A percentile compares a stretch with the other conserved stretches of the same genome.
These are phyloP conservation scores for Eonycteris spelaea DNA, from an alignment of 2,113 vertebrate genomes.

Conservation along the genomic window DNA sequence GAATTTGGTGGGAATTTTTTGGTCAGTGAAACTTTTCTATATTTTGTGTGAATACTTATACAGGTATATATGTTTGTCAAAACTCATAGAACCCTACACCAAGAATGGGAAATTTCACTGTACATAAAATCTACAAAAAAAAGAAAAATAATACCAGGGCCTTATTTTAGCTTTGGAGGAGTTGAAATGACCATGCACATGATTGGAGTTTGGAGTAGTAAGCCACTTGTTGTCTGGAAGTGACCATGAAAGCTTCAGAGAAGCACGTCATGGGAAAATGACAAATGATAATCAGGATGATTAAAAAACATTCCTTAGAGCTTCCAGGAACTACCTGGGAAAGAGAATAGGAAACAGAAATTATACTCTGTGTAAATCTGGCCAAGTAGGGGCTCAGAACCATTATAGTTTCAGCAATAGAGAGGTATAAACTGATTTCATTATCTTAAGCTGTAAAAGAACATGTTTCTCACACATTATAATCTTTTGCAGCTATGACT, in stretches of 20 bases:
- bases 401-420: background rate
- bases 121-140: background rate
- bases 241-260: background rate
- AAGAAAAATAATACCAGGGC: background rate
- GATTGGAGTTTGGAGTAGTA: background rate
- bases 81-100: background rate
- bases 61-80: background rate
- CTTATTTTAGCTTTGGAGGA: background rate
- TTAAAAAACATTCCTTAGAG: background rate
- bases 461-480: background rate
- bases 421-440: background rate
- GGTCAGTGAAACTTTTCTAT: background rate
- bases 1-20: background rate
- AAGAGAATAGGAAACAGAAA: background rate
- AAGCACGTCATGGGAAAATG: background rate
- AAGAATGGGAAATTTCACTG: background rate
- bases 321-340: background rate
- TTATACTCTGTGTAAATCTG: background rate
- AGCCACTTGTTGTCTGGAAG: background rate
- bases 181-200: background rate
- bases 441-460: background rate
- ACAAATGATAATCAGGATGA: background rate
- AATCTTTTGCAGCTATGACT: background rate
- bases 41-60: background rate
- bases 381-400: background rate